Evolutionary conservation across 2,888 invertebrate genomes (phyloP).

Genomic region (Byasa hedistus): DNA sequence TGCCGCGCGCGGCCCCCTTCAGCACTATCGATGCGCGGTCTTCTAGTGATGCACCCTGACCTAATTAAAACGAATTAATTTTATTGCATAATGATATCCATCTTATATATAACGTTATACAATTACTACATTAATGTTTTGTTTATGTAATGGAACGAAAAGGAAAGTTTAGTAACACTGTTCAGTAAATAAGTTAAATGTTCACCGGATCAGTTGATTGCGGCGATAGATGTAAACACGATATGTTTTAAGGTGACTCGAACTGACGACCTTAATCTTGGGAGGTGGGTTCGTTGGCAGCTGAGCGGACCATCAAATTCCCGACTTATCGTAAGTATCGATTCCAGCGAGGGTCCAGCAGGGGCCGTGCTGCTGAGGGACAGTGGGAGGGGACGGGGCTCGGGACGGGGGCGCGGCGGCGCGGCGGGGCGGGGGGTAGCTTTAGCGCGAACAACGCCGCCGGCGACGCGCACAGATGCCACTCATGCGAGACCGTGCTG

Average conservation of each 20-base stretch:
- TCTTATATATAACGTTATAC: too few relatives aligned
- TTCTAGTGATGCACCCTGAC: constrained; percentile 23
- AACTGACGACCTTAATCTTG: constrained; percentile 33
- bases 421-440: constrained; percentile 39
- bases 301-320: constrained; percentile 39
- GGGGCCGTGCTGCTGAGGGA: not conserved
- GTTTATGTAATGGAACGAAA: not conserved
- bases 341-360: constrained; percentile 46
- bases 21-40: constrained; percentile 49
- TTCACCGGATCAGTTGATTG: constrained; percentile 7
- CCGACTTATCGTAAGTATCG: constrained; percentile 61
- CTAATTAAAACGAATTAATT: constrained; percentile 34
- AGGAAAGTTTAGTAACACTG: not conserved
- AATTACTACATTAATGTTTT: too few relatives aligned
- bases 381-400: not conserved
- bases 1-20: constrained; percentile 43
- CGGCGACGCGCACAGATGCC: constrained; percentile 67
- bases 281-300: constrained; percentile 34
- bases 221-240: constrained; percentile 1
- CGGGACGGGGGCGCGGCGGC: constrained; percentile 32
- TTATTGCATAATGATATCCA: too few relatives aligned
- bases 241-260: constrained; percentile 6
- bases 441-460: constrained; percentile 44
- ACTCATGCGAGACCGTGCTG: constrained; percentile 72
- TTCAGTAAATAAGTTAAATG: not conserved